Base-by-base conservation (phyloP, 92 coral and sea anemone genomes). In the Montipora capitata region DNA sequence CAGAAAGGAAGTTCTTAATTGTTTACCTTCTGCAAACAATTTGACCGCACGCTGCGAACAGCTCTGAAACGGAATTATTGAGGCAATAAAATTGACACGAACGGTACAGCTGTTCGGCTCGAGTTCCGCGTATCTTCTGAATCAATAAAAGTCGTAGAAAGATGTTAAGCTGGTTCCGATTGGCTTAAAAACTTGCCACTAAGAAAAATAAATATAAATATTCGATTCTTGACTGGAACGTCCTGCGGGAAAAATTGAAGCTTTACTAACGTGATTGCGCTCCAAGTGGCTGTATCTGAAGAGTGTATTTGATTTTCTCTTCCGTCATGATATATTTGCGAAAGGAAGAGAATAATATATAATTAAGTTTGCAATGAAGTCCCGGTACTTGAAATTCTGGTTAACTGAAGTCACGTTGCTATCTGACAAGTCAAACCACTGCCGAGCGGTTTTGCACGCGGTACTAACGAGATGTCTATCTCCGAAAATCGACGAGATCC, bases 51-150 rank as follows among this genome's bases (percentile, higher is more conserved):
- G 40, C 85, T 15, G 85, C 17, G 77, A 14, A 3, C 0, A 1
- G 68, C 85, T 65, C 85, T 81, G 77, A 81, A 67, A 68, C 76
- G 57, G 54, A 56, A 76, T 42, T 77, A 68, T 43, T 67, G 40
- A 3, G 4, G 20, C 67, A 62, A 13, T 3, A 8, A 54, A 11
- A 17, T 1, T 14, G 4, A 62, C 6, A 62, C 35, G 35, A 27
- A 27, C 35, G 35, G 35, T 27, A 27, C 62, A 56, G n/a, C 13
- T 10, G 62, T 56, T 56, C 6, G 17, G 16, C 17, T 18, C 0
- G 5, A 13, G 65, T 14, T n/a, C 5, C 17, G 65, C 15, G 16
- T 3, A 27, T 27, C 35, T 27, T 27, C 35, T 27, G 35, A 27
- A 1, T 27, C 35, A 27, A 27, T 59, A 11, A 59, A 16, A 13